Evolutionary conservation across 2,797 vertebrate species (phyloP), one percentile per base, ranked within the genome.

Genomic region (Anolis apletophallus): DNA sequence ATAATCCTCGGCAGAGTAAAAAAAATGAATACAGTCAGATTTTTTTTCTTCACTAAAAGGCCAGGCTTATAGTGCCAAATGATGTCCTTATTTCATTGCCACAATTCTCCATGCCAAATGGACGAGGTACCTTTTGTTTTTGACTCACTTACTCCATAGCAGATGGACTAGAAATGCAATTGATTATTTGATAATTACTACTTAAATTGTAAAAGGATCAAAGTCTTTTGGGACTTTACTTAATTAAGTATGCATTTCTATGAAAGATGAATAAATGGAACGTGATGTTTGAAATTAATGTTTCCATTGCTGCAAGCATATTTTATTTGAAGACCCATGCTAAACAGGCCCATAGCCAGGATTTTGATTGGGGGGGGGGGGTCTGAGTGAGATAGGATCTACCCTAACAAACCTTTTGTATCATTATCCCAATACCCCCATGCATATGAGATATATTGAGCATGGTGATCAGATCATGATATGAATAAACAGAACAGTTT

Each of bases 81-180:
- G 8, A 1, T 59, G 19, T 68, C 17, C 59, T 80, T 76, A 85
- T 85, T 90, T 80, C 83, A 57, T 0, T 9, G n/a, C 8, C 64
- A 50, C 10, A 3, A 68, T 68, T 55, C 8, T 81, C 77, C 79
- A 26, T 10, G 1, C 5, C 76, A 59, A 89, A 12, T 50, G 59
- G 1, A 85, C 26, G n/a, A 34, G 34, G 80, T 59, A 59, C 80
- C 64, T 57, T 88, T 61, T 50, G 2, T 40, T 61, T 88, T 32
- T 85, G 71, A 40, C 59, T 71, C n/a, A 14, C 9, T 79, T 46
- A 4, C 2, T 50, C 2, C 4, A 5, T 16, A 61, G 21, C 6
- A 90, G 88, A 81, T 64, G 10, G 29, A 40, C 40, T 72, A 52
- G 57, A 59, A 76, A 46, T 86, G 19, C 50, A 68, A 87, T 87